phyloP scores from a whole-genome alignment of 2,888 invertebrate species.

The Brachycybe producta region DNA sequence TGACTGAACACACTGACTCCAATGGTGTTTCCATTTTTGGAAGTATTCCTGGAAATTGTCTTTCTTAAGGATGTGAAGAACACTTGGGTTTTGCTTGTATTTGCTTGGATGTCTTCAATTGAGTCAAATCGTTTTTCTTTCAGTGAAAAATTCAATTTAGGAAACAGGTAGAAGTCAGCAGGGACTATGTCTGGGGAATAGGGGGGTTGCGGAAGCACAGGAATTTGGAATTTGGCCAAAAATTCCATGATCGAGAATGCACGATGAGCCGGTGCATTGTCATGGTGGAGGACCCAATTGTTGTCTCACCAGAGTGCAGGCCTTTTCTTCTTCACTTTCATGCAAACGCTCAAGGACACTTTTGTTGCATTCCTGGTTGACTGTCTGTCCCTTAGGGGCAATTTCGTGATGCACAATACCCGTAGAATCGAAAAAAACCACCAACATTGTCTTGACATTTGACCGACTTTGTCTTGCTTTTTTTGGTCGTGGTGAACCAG shows the following conservation, averaged over 20 bases:
- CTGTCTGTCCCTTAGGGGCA: constrained; percentile 5
- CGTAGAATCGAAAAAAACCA: constrained; percentile 18
- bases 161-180: constrained; percentile 1
- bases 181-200: constrained; percentile 1
- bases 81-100: neutral
- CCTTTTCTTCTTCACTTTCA: neutral
- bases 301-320: neutral
- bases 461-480: constrained; percentile 16
- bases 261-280: constrained; percentile 7
- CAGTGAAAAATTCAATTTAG: neutral
- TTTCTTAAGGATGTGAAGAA: neutral
- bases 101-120: neutral
- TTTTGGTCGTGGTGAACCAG: constrained; percentile 14
- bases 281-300: constrained; percentile 1
- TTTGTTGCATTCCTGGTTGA: neutral
- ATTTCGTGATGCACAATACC: constrained; percentile 18
- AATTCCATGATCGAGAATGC: neutral
- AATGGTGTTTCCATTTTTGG: constrained; percentile 11
- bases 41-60: constrained; percentile 17
- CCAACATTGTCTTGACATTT: constrained; percentile 19
- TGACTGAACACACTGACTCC: constrained; percentile 14
- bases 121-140: neutral
- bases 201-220: too few species aligned
- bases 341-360: neutral
- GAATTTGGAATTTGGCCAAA: neutral